These are phyloP conservation scores for Pemphigus obesinymphae DNA, from an alignment of 1,140 invertebrate species.

Conservation along the genomic window DNA sequence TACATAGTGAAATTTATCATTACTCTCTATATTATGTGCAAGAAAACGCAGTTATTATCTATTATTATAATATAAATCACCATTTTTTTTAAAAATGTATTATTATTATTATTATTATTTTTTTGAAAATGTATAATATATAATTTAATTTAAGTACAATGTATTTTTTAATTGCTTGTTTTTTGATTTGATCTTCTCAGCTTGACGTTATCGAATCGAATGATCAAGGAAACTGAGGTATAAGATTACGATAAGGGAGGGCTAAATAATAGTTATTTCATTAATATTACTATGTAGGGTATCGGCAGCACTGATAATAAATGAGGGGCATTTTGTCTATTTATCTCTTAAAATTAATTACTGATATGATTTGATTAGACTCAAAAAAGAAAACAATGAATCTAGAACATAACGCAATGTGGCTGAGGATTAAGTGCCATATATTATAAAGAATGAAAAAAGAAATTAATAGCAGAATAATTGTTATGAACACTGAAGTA, in stretches of 20 bases:
- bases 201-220: constrained; percentile 10
- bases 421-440: too few relatives aligned
- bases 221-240: constrained; percentile 7
- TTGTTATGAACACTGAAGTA: too few relatives aligned
- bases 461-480: too few relatives aligned
- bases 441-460: too few relatives aligned
- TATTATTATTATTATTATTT: not conserved
- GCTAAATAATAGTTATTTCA: not conserved
- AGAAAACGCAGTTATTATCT: constrained; percentile 32
- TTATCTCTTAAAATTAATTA: not conserved
- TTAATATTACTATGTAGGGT: not conserved
- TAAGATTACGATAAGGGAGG: not conserved
- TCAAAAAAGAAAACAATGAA: not conserved
- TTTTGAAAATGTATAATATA: constrained; percentile 9
- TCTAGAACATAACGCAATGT: too few relatives aligned
- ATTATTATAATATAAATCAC: constrained; percentile 23
- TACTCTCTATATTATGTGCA: constrained; percentile 26
- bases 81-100: constrained; percentile 25
- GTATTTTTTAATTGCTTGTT: constrained; percentile 13
- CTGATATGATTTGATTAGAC: not conserved
- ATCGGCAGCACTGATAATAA: not conserved
- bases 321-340: not conserved
- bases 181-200: constrained; percentile 34
- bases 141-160: constrained; percentile 23
- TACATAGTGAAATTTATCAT: constrained; percentile 27